Base-by-base conservation (phyloP, 1,140 invertebrate species). In the Akabosia matsudoensis region DNA sequence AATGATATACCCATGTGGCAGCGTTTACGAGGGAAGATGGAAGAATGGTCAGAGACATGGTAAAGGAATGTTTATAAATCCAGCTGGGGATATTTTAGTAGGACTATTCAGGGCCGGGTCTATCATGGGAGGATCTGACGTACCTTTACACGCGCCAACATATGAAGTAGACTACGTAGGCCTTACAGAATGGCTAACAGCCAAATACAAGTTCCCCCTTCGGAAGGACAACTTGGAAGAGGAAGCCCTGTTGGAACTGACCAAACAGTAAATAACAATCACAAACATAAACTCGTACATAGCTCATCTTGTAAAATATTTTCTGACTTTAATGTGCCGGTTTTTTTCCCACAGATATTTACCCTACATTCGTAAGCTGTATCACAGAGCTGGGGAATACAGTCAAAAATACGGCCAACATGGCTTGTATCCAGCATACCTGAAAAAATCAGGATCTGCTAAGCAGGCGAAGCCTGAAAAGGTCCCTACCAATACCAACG, bases 1-100 rank as follows among this genome's bases (percentile, higher is more conserved):
- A 74, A 79, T 80, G 75, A 31, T 80, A 33, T 80, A 77, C 24
- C 75, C 79, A 14, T 77, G 73, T 33, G 79, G 79, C 2, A 72
- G 73, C 7, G 30, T 77, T 31, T 80, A 80, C 64, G 76, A 79
- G 45, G 79, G 79, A 22, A 14, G 33, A 26, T 80, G 79, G 79
- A 74, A 71, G 30, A 52, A 75, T 52, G 79, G 79, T 16, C 61
- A 77, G 22, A 61, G 75, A 56, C 54, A 74, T n/a, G 79, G 67
- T 7, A 76, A 74, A 33, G 79, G 79, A 22, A 45, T 74, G 10
- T 79, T 77, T 45, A 70, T 79, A 3, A 77, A 77, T 71, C 70
- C 79, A 22, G 77, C 74, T 70, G 77, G 79, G 2, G 77, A 77
- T 45, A 33, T 76, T 24, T 34, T 78, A 1, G 26, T 76, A 1